phyloP scores from a whole-genome alignment of 2,797 vertebrate species.

The Salmo trutta region DNA sequence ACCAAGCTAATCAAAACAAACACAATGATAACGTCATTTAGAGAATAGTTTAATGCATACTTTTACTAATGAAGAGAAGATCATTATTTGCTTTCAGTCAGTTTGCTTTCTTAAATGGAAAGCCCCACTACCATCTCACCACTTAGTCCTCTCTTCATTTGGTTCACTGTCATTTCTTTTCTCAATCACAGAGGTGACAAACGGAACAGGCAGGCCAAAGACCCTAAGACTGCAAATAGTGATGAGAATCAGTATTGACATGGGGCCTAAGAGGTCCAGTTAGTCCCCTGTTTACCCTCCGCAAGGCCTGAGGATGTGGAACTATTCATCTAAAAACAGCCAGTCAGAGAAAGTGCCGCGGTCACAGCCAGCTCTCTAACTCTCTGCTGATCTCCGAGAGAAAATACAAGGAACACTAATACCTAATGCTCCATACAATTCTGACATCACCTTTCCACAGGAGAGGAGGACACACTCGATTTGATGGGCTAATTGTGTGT shows the following conservation, averaged over 20 bases:
- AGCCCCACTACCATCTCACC: conserved; percentile 38
- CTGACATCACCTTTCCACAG: conserved; percentile 79
- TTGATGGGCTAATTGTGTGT: conserved; percentile 81
- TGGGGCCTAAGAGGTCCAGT: conserved; percentile 68
- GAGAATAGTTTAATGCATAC: too few species aligned
- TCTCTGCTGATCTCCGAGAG: conserved; percentile 60
- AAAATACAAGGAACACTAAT: conserved; percentile 65
- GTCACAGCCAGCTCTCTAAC: conserved; percentile 28
- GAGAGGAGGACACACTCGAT: conserved; percentile 80
- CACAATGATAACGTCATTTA: background rate
- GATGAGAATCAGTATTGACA: conserved; percentile 74
- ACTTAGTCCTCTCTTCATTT: conserved; percentile 51
- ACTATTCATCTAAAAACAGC: conserved; percentile 57
- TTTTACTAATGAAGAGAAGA: conserved; percentile 11
- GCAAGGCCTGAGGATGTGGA: conserved; percentile 36
- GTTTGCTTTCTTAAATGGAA: conserved; percentile 54
- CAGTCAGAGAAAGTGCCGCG: conserved; percentile 37
- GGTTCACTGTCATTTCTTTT: conserved; percentile 66
- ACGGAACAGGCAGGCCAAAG: conserved; percentile 56
- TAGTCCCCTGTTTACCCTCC: conserved; percentile 59
- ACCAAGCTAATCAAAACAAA: background rate
- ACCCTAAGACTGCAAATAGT: conserved; percentile 64
- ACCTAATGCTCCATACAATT: conserved; percentile 74
- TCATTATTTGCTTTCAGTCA: conserved; percentile 29
- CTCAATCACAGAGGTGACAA: conserved; percentile 62